Evolutionary conservation across 2,888 invertebrate species (phyloP).

Genomic region (Archips crataeganus): DNA sequence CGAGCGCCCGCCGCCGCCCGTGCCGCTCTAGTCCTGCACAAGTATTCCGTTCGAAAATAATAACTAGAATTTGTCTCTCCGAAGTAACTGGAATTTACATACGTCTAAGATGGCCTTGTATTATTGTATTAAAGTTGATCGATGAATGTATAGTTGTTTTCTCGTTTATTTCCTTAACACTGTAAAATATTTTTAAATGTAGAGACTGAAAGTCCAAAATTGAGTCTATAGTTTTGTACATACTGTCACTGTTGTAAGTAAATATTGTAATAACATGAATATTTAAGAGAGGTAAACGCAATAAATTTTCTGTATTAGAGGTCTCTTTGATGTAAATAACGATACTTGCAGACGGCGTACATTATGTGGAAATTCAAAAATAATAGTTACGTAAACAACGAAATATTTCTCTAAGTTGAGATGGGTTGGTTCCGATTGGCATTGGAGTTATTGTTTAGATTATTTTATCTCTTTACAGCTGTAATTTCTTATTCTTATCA

Average conservation of each 20-base stretch:
- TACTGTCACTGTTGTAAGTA: slow-evolving; percentile 82
- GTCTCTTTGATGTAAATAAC: slow-evolving; percentile 75
- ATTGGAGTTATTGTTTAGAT: slow-evolving; percentile 33
- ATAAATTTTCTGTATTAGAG: slow-evolving; percentile 83
- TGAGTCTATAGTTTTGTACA: slow-evolving; percentile 86
- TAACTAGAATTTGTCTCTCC: slow-evolving; percentile 56
- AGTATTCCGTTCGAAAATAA: slow-evolving; percentile 45
- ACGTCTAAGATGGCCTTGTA: slow-evolving; percentile 77
- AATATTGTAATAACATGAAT: slow-evolving; percentile 78
- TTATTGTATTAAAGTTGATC: slow-evolving; percentile 64
- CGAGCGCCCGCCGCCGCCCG: slow-evolving; percentile 5
- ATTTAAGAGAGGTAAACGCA: slow-evolving; percentile 81
- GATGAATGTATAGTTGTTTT: slow-evolving; percentile 65
- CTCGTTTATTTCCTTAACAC: slow-evolving; percentile 65
- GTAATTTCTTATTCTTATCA: background rate
- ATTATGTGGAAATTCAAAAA: slow-evolving; percentile 48
- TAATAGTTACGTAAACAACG: slow-evolving; percentile 61
- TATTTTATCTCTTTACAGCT: background rate
- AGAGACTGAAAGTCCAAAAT: slow-evolving; percentile 86
- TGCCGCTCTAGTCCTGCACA: slow-evolving; percentile 36
- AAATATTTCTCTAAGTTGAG: slow-evolving; percentile 49
- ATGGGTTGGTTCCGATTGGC: slow-evolving; percentile 47
- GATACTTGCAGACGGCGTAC: slow-evolving; percentile 63
- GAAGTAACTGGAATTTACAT: slow-evolving; percentile 53
- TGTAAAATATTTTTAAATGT: slow-evolving; percentile 76